Percentiles rank a stretch among this genome's conserved stretches.
phyloP scores from a whole-genome alignment of 23 tunicate genomes.

The Halocynthia aurantium region DNA sequence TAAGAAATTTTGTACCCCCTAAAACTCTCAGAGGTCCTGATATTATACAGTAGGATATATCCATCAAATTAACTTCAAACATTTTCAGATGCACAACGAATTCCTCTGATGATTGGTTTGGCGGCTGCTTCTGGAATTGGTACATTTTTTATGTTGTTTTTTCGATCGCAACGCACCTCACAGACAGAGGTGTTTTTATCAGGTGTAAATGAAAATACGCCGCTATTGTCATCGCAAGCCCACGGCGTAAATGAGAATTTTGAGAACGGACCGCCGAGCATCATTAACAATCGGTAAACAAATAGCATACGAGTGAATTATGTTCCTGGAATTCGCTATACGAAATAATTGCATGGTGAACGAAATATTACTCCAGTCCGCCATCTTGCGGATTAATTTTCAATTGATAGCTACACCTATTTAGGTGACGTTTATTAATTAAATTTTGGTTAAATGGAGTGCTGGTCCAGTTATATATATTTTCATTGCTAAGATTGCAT shows the following conservation, averaged over 20 bases:
- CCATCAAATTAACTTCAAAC: too few relatives aligned
- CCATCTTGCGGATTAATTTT: too few relatives aligned
- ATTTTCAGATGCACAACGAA: conserved; percentile 33
- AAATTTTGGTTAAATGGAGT: too few relatives aligned
- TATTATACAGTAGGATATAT: background rate
- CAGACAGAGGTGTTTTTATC: background rate
- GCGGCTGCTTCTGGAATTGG: conserved; percentile 67
- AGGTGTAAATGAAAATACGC: background rate
- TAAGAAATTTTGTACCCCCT: background rate
- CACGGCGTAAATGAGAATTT: background rate
- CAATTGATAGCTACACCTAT: background rate
- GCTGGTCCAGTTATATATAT: too few relatives aligned
- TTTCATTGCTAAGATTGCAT: too few relatives aligned
- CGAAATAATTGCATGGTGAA: too few relatives aligned
- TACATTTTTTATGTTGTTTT: conserved; percentile 39
- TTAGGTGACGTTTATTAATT: too few relatives aligned
- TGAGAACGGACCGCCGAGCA: background rate
- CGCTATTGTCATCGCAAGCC: background rate
- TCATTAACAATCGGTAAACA: too few relatives aligned
- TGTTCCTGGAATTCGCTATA: too few relatives aligned
- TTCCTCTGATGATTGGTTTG: conserved; percentile 72
- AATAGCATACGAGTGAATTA: too few relatives aligned
- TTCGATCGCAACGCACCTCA: conserved; percentile 12
- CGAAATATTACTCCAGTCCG: too few relatives aligned
- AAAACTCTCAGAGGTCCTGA: background rate